A percentile compares a stretch with the other conserved stretches of the same genome.
Evolutionary conservation across 2,888 invertebrate genomes (phyloP).

Genomic region (Zygaena filipendulae): DNA sequence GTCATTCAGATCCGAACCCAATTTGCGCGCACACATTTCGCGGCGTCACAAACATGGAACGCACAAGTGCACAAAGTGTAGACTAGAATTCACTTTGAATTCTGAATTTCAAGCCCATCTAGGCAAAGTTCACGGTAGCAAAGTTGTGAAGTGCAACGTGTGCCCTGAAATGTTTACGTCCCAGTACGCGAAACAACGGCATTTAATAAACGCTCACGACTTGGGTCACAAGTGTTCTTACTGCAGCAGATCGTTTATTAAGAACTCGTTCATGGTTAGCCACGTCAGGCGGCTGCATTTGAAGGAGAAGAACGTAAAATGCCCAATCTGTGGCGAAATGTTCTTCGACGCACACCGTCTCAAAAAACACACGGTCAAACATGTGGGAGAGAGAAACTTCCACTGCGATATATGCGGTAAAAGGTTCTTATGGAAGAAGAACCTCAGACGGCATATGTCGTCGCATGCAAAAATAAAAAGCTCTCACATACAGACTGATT

Average conservation of each 20-base stretch:
- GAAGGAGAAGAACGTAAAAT: slow-evolving; percentile 45
- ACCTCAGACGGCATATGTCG: slow-evolving; percentile 63
- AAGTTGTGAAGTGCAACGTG: slow-evolving; percentile 30
- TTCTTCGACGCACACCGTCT: slow-evolving; percentile 39
- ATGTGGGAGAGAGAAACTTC: slow-evolving; percentile 57
- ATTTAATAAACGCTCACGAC: slow-evolving; percentile 31
- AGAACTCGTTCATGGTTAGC: slow-evolving; percentile 39
- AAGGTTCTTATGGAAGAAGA: slow-evolving; percentile 67
- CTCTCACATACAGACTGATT: too few species aligned
- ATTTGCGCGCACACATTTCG: slow-evolving; percentile 35
- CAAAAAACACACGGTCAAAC: slow-evolving; percentile 54
- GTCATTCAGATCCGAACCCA: slow-evolving; percentile 36
- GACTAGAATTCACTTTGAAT: slow-evolving; percentile 25
- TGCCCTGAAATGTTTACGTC: slow-evolving; percentile 41
- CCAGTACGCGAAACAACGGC: slow-evolving; percentile 35
- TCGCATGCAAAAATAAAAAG: slow-evolving; percentile 32
- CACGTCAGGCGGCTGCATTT: slow-evolving; percentile 41
- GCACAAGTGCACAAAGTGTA: slow-evolving; percentile 31
- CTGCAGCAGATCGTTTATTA: slow-evolving; percentile 37
- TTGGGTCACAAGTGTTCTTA: slow-evolving; percentile 39
- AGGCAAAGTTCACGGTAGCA: slow-evolving; percentile 33
- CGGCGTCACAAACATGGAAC: slow-evolving; percentile 28
- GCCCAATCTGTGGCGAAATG: slow-evolving; percentile 33
- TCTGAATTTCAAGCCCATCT: slow-evolving; percentile 30
- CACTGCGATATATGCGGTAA: slow-evolving; percentile 69